phyloP scores from a whole-genome alignment of 2,113 vertebrate genomes.

The Atherinomorus stipes region DNA sequence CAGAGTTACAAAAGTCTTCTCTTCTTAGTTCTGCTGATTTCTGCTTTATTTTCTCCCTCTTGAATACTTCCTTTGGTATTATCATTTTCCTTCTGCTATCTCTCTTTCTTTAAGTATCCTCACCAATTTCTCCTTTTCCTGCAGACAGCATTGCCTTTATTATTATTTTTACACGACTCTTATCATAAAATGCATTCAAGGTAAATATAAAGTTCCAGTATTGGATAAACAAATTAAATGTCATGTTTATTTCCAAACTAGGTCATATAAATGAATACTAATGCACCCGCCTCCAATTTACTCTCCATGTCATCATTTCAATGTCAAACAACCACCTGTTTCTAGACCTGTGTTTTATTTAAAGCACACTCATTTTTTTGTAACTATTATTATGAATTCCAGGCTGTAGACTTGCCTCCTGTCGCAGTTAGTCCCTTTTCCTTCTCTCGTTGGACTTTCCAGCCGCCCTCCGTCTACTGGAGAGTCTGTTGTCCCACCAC shows the following conservation, averaged over 20 bases:
- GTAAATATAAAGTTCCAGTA: too few relatives aligned
- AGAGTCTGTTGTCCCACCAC: slow-evolving; percentile 48
- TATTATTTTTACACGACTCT: too few relatives aligned
- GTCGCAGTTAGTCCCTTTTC: not conserved
- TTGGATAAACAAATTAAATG: too few relatives aligned
- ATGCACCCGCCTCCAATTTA: slow-evolving; percentile 25
- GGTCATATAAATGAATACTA: slow-evolving; percentile 61
- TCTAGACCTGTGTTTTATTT: slow-evolving; percentile 40
- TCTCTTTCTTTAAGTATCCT: not conserved
- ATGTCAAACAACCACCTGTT: slow-evolving; percentile 64
- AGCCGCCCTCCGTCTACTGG: slow-evolving; percentile 38
- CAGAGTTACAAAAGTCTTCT: slow-evolving; percentile 4
- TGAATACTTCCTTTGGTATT: not conserved
- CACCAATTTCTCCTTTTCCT: not conserved
- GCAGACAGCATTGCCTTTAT: too few relatives aligned
- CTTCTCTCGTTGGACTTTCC: slow-evolving; percentile 37
- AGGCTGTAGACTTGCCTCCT: not conserved
- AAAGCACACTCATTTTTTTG: slow-evolving; percentile 8
- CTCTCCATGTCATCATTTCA: slow-evolving; percentile 52
- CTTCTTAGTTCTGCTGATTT: slow-evolving; percentile 17
- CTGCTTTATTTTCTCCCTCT: not conserved
- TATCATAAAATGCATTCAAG: not conserved
- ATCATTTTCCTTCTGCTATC: not conserved
- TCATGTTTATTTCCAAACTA: too few relatives aligned
- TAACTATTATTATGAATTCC: slow-evolving; percentile 46